Evolutionary conservation across 2,888 invertebrate genomes (phyloP), one percentile per base, ranked within the genome.

Genomic region (Lasius platythorax): DNA sequence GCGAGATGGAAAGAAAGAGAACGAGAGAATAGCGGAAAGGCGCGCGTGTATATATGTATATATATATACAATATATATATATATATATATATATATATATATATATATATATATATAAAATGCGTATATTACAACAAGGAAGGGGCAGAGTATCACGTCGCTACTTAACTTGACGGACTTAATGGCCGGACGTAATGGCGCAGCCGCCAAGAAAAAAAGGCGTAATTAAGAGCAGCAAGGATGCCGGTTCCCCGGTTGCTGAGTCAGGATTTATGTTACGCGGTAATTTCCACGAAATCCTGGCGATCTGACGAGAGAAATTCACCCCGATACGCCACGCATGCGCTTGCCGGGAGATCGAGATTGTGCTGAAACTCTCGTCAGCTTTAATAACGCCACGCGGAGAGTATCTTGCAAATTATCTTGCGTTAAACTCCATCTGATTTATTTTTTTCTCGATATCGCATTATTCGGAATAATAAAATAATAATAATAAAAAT

Each of bases 111-210:
- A 67, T 61, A 58, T 84, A 64, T 87, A 90, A 86, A 67, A 79
- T 85, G 89, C 87, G 89, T 90, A 90, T 86, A 90, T 90, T 90
- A 86, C 50, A 63, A 75, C 23, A 83, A 86, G 73, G 83, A 82
- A 66, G 83, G 79, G 90, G 75, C 73, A 33, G 86, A 88, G 89
- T 92, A 93, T 92, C 92, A 90, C 92, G 92, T 90, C 90, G 91
- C 92, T 93, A 91, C 92, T 94, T 92, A 92, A 92, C 91, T 93
- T 92, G 93, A 91, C 92, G 90, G 89, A 92, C 92, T 93, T 94
- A 94, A 93, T 94, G 92, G 91, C 87, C 89, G 87, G 85, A 91
- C 89, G 89, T 92, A 93, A 93, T 93, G 91, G 88, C 79, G 90
- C 87, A 86, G 88, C 87, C 85, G 79, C 82, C 87, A 91, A 87